Evolutionary conservation across 2,888 invertebrate genomes (phyloP).

Genomic region (Slavum lentiscoides): DNA sequence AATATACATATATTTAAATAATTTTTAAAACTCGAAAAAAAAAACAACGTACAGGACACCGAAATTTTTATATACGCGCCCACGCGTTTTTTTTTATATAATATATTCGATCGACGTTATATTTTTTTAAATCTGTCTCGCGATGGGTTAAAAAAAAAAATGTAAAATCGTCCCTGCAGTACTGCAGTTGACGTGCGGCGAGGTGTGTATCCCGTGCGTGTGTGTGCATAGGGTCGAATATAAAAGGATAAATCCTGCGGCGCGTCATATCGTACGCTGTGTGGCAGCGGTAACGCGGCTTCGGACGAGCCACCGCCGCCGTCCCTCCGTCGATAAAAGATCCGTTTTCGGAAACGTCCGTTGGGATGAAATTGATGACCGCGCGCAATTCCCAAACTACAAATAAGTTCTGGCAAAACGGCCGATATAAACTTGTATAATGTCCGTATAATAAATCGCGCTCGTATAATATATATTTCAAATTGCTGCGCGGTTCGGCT

Average conservation of each 20-base stretch:
- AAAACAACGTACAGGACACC: no score
- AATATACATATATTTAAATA: no score
- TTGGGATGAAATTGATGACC: slow-evolving; percentile 51
- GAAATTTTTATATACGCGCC: no score
- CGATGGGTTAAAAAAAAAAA: no score
- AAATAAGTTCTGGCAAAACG: slow-evolving; percentile 53
- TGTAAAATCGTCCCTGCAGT: no score
- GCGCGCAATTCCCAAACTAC: slow-evolving; percentile 51
- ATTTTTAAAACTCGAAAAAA: no score
- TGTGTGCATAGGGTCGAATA: background rate
- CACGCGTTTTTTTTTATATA: no score
- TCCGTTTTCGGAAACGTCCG: slow-evolving; percentile 48
- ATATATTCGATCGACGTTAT: no score
- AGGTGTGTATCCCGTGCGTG: no score
- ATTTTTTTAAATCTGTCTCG: no score
- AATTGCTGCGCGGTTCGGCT: background rate
- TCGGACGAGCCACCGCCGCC: slow-evolving; percentile 25
- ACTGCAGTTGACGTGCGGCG: no score
- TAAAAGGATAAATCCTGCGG: background rate
- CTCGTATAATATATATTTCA: slow-evolving; percentile 36
- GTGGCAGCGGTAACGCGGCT: background rate
- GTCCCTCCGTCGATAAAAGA: slow-evolving; percentile 49
- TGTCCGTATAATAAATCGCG: slow-evolving; percentile 1
- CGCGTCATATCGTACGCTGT: background rate
- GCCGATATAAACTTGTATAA: slow-evolving; percentile 52